A percentile compares a stretch with the other conserved stretches of the same genome.
Evolutionary conservation across 2,888 invertebrate genomes (phyloP).

Genomic region (Erebia palarica): DNA sequence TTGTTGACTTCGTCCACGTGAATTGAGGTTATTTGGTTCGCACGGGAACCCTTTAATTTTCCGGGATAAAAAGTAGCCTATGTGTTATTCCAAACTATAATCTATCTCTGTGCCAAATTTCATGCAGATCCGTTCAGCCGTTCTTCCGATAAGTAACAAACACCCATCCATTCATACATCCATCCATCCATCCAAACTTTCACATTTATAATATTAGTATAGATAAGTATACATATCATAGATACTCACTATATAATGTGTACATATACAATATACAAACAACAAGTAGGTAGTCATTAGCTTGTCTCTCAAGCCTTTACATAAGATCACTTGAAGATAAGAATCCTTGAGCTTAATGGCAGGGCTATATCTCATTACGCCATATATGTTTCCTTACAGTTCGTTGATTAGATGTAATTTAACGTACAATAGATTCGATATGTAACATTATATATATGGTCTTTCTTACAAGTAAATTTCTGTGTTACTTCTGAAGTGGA

Average conservation of each 20-base stretch:
- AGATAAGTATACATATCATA: background rate
- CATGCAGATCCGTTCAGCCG: no score
- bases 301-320: constrained; percentile 59
- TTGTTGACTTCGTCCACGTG: no score
- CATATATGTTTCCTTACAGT: constrained; percentile 50
- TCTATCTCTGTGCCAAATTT: no score
- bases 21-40: no score
- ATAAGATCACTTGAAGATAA: constrained; percentile 66
- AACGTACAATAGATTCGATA: background rate
- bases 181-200: no score
- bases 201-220: no score
- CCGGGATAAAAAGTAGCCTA: no score
- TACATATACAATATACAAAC: constrained; percentile 32
- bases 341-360: constrained; percentile 64
- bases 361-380: constrained; percentile 55
- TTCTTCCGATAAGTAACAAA: no score
- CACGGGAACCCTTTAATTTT: no score
- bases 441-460: background rate
- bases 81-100: no score
- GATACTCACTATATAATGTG: background rate
- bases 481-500: background rate
- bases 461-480: background rate
- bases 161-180: no score
- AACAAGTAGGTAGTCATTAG: constrained; percentile 68
- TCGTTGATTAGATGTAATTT: constrained; percentile 35